Evolutionary conservation across 30 jellyfish, hydroid and myxozoan species (phyloP).

Genomic region (Pelagia noctiluca): DNA sequence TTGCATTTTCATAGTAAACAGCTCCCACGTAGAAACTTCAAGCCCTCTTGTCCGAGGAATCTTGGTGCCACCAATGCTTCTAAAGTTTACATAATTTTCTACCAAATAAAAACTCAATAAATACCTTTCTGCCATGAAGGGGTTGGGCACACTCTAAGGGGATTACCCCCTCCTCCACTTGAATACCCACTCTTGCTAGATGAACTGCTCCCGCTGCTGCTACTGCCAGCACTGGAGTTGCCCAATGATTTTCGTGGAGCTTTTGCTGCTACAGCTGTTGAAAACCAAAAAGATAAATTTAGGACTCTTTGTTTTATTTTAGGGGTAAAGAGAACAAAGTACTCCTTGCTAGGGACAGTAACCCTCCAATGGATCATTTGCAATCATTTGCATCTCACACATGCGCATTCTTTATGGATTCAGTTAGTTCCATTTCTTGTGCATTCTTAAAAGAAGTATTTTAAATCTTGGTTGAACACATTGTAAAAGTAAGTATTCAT

Average conservation of each 20-base stretch:
- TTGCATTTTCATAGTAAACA: neutral
- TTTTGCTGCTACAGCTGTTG: constrained; percentile 60
- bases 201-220: constrained; percentile 18
- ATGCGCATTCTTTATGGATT: too few relatives aligned
- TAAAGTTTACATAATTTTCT: neutral
- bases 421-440: too few relatives aligned
- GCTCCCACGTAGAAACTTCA: neutral
- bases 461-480: too few relatives aligned
- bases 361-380: neutral
- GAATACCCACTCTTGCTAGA: constrained; percentile 41
- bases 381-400: too few relatives aligned
- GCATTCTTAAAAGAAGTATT: too few relatives aligned
- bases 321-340: neutral
- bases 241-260: constrained; percentile 66
- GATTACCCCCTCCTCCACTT: constrained; percentile 62
- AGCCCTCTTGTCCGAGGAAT: neutral
- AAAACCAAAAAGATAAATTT: neutral
- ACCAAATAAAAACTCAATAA: neutral
- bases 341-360: neutral
- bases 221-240: constrained; percentile 24
- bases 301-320: neutral
- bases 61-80: neutral
- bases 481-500: too few relatives aligned
- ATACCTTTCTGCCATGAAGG: constrained; percentile 71
- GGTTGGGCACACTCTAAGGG: constrained; percentile 44